phyloP scores from a whole-genome alignment of 2,888 invertebrate species.

The Carcina quercana region DNA sequence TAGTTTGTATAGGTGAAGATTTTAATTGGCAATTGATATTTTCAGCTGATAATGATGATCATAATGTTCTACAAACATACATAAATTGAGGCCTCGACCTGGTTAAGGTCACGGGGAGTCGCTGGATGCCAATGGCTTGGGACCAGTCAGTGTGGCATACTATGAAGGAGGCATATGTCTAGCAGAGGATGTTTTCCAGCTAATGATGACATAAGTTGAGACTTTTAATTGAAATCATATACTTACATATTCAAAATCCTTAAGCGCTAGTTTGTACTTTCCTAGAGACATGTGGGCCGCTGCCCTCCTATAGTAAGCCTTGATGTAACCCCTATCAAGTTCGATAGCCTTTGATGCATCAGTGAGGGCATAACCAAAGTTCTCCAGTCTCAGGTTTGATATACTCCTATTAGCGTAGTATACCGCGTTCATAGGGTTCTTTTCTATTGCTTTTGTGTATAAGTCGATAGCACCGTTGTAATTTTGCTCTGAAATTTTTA shows the following conservation, averaged over 20 bases:
- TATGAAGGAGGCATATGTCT: too few species aligned
- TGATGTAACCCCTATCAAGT: constrained; percentile 91
- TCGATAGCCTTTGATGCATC: constrained; percentile 96
- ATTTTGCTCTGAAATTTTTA: constrained; percentile 84
- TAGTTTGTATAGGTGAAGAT: too few species aligned
- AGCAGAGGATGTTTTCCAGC: too few species aligned
- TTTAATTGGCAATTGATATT: too few species aligned
- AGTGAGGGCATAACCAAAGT: constrained; percentile 93
- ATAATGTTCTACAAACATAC: too few species aligned
- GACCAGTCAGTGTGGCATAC: too few species aligned
- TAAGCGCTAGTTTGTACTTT: constrained; percentile 96
- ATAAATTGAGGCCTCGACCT: too few species aligned
- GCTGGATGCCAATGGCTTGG: too few species aligned
- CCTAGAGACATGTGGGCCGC: constrained; percentile 98
- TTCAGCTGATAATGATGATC: too few species aligned
- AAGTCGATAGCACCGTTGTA: constrained; percentile 92
- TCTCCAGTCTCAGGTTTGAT: constrained; percentile 94
- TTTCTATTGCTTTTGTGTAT: constrained; percentile 90
- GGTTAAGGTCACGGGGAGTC: too few species aligned
- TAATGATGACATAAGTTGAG: too few species aligned
- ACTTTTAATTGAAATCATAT: too few species aligned
- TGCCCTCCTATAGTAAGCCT: constrained; percentile 98
- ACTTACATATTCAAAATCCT: constrained; percentile 96
- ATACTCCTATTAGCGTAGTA: constrained; percentile 97
- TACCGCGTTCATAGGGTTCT: constrained; percentile 87